phyloP scores from a whole-genome alignment of 2,797 vertebrate genomes.

The Darevskia nairensis region DNA sequence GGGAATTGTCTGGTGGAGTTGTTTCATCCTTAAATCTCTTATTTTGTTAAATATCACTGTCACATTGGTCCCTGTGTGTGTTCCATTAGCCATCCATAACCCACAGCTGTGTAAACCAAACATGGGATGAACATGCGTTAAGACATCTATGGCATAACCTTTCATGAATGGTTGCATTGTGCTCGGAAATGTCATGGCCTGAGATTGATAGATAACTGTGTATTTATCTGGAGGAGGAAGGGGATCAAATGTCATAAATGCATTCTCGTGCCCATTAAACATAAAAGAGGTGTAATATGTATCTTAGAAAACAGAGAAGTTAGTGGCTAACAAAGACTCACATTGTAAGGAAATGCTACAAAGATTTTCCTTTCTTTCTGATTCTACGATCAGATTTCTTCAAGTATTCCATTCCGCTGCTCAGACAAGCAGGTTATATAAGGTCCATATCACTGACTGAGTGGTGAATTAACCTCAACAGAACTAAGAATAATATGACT shows the following conservation, averaged over 20 bases:
- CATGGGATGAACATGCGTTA: constrained; percentile 33
- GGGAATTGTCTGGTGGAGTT: neutral
- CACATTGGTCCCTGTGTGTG: constrained; percentile 7
- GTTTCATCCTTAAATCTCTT: constrained; percentile 26
- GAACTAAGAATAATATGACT: neutral
- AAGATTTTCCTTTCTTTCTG: neutral
- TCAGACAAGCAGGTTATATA: constrained; percentile 1
- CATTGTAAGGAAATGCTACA: constrained; percentile 29
- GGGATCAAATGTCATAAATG: constrained; percentile 21
- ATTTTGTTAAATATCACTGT: constrained; percentile 15
- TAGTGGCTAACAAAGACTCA: constrained; percentile 22
- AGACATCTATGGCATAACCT: neutral
- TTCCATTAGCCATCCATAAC: constrained; percentile 44
- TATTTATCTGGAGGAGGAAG: constrained; percentile 54
- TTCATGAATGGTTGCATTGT: constrained; percentile 55
- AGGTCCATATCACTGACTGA: neutral
- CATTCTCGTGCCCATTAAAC: neutral
- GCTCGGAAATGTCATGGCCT: constrained; percentile 13
- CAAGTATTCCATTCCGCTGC: neutral
- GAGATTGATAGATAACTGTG: constrained; percentile 34
- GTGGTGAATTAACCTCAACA: neutral
- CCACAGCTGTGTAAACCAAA: constrained; percentile 56
- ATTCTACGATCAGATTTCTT: constrained; percentile 19
- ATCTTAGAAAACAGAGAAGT: constrained; percentile 27
- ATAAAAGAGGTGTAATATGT: constrained; percentile 19